These are phyloP conservation scores for Pseudanteris insignis DNA, from an alignment of 2,888 invertebrate species.

Conservation along the genomic window DNA sequence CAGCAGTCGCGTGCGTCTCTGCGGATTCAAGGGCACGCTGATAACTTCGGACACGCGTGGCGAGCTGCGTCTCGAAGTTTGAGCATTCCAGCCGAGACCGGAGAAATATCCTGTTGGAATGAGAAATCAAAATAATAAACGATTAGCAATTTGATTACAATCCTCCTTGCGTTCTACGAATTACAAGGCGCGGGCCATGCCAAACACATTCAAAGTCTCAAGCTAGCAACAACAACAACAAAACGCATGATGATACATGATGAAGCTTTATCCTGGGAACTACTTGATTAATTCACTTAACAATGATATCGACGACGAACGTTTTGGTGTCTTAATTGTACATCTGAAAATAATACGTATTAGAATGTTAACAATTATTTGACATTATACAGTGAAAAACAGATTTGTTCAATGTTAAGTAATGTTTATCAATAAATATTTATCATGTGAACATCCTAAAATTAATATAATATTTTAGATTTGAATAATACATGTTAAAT, in stretches of 20 bases:
- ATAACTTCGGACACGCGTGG: constrained; percentile 48
- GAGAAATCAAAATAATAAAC: constrained; percentile 31
- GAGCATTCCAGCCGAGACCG: constrained; percentile 58
- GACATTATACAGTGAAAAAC: no score
- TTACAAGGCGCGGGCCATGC: constrained; percentile 62
- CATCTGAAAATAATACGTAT: no score
- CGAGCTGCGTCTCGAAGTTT: constrained; percentile 27
- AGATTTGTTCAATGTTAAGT: no score
- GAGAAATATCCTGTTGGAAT: constrained; percentile 61
- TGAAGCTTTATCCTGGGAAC: constrained; percentile 27
- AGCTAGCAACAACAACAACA: constrained; percentile 65
- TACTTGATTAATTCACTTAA: constrained; percentile 2
- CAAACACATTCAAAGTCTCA: constrained; percentile 62
- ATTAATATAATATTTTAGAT: no score
- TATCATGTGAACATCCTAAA: no score
- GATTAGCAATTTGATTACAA: constrained; percentile 26
- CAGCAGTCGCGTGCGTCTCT: constrained; percentile 60
- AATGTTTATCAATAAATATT: no score
- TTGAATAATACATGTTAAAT: no score
- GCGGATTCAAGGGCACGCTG: constrained; percentile 60
- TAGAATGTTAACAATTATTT: no score
- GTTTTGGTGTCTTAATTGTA: no score
- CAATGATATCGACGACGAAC: no score
- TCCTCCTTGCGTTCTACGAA: constrained; percentile 22
- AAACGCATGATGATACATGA: constrained; percentile 15